A percentile compares a stretch with the other conserved stretches of the same genome.
These are phyloP conservation scores for Sericinus montela DNA, from an alignment of 2,888 invertebrate species.

Conservation along the genomic window DNA sequence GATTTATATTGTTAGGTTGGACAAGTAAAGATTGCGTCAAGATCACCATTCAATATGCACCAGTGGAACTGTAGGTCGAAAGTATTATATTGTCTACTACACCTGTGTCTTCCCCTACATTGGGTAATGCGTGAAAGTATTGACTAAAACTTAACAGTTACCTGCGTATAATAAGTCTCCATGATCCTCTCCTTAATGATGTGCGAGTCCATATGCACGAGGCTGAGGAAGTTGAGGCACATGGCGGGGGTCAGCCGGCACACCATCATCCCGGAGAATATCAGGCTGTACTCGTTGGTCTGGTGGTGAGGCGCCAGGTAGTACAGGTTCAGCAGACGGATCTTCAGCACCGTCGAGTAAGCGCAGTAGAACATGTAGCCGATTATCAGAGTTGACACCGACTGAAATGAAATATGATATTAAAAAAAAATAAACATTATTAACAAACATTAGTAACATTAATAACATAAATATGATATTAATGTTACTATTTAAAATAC, in stretches of 20 bases:
- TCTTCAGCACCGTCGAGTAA: conserved; percentile 98
- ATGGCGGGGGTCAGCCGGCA: conserved; percentile 98
- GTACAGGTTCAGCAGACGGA: conserved; percentile 96
- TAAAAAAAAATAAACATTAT: too few species aligned
- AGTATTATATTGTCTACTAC: too few species aligned
- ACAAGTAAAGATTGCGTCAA: too few species aligned
- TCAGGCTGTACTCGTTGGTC: conserved; percentile 98
- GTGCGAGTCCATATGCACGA: conserved; percentile 99
- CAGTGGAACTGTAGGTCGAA: too few species aligned
- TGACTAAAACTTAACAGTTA: too few species aligned
- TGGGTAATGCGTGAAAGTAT: too few species aligned
- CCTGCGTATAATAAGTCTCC: conserved; percentile 97
- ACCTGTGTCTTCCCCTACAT: too few species aligned
- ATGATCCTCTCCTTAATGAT: conserved; percentile 87
- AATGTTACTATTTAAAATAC: too few species aligned
- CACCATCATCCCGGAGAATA: conserved; percentile 99
- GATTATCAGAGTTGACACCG: conserved; percentile 93
- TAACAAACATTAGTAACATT: too few species aligned
- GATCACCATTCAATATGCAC: too few species aligned
- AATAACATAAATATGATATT: too few species aligned
- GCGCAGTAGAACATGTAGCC: conserved; percentile 98
- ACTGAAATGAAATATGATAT: conserved; percentile 75
- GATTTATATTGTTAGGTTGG: too few species aligned
- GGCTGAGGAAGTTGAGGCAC: conserved; percentile 97
- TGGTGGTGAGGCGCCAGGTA: conserved; percentile 98